Conservation (phyloP, 2,888 invertebrate genomes). For the Crepidodera aurea region DNA sequence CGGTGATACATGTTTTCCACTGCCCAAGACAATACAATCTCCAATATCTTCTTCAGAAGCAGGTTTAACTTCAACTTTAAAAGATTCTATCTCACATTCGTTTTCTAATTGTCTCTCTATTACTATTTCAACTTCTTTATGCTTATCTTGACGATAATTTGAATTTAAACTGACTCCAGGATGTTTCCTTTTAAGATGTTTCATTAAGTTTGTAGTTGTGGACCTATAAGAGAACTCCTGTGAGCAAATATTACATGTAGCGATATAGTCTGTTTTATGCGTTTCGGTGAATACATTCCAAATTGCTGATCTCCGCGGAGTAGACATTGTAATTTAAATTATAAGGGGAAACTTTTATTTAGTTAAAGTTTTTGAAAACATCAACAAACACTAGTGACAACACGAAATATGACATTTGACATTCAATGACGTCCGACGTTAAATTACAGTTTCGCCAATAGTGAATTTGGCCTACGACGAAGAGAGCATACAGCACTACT, state of each 20-base stretch:
- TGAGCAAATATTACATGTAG: conserved; percentile 23
- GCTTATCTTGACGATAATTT: background rate
- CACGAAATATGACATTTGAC: background rate
- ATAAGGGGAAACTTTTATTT: background rate
- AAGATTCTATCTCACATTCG: conserved; percentile 6
- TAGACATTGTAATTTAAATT: conserved; percentile 15
- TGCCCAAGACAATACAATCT: conserved; percentile 7
- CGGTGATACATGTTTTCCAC: background rate
- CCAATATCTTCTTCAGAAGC: background rate
- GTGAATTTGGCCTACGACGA: background rate
- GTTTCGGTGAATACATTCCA: conserved; percentile 28
- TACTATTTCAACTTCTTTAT: conserved; percentile 19
- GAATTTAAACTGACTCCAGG: conserved; percentile 7
- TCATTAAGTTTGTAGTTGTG: conserved; percentile 24
- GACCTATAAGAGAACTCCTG: conserved; percentile 27
- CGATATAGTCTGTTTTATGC: conserved; percentile 23
- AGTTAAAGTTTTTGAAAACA: conserved; percentile 8
- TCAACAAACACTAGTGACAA: conserved; percentile 14
- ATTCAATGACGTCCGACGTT: background rate
- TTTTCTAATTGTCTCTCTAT: conserved; percentile 22
- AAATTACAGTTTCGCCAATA: background rate
- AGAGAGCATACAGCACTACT: background rate
- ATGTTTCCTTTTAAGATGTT: conserved; percentile 23
- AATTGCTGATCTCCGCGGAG: conserved; percentile 12
- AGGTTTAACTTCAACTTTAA: conserved; percentile 24